phyloP scores from a whole-genome alignment of 2,113 vertebrate species.

The Myotis davidii region DNA sequence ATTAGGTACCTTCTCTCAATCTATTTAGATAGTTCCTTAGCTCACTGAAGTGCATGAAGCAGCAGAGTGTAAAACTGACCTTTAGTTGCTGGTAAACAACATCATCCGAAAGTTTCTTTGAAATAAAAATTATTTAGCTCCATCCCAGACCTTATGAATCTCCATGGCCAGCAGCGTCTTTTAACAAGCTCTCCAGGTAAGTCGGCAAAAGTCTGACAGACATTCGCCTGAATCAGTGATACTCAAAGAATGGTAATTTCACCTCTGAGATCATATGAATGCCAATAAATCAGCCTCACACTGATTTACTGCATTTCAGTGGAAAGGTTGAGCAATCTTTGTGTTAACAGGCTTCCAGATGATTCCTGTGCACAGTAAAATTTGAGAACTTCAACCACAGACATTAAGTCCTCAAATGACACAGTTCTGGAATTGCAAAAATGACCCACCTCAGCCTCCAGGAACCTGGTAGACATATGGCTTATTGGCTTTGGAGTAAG shows the following conservation, averaged over 20 bases:
- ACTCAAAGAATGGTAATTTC: background rate
- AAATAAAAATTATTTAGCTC: background rate
- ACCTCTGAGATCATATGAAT: background rate
- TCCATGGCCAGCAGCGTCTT: background rate
- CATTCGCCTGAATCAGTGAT: background rate
- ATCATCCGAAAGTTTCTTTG: background rate
- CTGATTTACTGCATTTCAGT: background rate
- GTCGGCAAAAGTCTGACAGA: background rate
- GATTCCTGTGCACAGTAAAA: background rate
- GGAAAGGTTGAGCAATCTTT: background rate
- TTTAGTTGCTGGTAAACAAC: background rate
- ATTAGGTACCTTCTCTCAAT: background rate
- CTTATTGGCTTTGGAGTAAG: background rate
- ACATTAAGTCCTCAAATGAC: background rate
- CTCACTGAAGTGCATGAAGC: background rate
- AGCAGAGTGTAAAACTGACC: background rate
- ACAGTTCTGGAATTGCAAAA: background rate
- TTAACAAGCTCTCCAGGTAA: background rate
- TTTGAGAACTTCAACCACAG: background rate
- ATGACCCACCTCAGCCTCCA: background rate
- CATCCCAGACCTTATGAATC: background rate
- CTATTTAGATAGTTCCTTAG: background rate
- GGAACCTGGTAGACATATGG: background rate
- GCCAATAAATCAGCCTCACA: background rate
- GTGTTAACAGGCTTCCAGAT: background rate